Conservation (phyloP, 2,797 vertebrate genomes). For the Pyrocephalus nanus region DNA sequence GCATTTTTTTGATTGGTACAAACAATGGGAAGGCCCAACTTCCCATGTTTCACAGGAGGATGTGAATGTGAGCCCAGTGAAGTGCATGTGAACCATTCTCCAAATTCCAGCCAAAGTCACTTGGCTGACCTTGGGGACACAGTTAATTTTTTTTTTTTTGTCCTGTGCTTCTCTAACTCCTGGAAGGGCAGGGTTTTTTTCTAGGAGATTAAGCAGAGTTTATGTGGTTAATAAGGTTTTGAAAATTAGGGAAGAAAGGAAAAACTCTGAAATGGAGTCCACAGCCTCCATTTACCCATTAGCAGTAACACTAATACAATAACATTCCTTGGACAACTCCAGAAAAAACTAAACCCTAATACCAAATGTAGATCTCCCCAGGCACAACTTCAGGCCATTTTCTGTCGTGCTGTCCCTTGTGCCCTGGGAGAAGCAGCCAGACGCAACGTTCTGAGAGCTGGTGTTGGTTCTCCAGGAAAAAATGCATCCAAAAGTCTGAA, state of each 20-base stretch:
- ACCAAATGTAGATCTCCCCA: neutral
- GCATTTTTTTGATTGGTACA: neutral
- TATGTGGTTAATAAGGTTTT: neutral
- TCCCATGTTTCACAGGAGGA: neutral
- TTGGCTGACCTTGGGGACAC: neutral
- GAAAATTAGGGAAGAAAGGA: neutral
- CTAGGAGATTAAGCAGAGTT: neutral
- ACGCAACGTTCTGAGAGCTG: neutral
- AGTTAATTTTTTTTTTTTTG: neutral
- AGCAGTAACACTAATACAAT: neutral
- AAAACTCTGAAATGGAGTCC: neutral
- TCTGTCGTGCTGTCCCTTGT: too few relatives aligned
- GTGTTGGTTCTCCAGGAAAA: neutral
- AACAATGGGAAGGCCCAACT: neutral
- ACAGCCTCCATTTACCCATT: neutral
- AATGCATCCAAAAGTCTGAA: neutral
- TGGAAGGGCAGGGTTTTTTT: neutral
- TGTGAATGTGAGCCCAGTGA: neutral
- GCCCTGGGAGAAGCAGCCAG: neutral
- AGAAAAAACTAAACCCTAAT: too few relatives aligned
- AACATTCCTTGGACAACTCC: neutral
- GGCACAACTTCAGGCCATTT: accelerated
- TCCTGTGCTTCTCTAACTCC: neutral
- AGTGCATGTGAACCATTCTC: neutral
- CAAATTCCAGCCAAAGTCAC: neutral